Evolutionary conservation across 2,888 invertebrate genomes (phyloP).

Genomic region (Ligdia adustata): DNA sequence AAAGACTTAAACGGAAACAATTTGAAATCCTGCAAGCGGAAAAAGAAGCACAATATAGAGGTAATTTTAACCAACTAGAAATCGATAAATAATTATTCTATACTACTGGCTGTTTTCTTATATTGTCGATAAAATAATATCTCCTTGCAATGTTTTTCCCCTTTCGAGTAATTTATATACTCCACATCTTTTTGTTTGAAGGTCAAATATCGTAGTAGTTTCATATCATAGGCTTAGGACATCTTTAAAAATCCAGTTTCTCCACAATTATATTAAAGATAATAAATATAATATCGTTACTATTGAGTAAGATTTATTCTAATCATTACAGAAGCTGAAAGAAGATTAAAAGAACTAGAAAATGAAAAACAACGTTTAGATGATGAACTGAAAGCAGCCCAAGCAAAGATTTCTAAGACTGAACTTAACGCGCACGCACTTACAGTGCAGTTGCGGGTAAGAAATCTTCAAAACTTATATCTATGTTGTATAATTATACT

Average conservation of each 20-base stretch:
- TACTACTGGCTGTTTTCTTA: too few relatives aligned
- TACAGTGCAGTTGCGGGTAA: slow-evolving; percentile 71
- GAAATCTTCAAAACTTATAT: slow-evolving; percentile 3
- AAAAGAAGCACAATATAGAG: slow-evolving; percentile 88
- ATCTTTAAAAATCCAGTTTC: too few relatives aligned
- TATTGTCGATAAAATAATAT: too few relatives aligned
- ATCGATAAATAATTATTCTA: too few relatives aligned
- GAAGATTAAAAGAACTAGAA: slow-evolving; percentile 87
- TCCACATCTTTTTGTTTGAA: too few relatives aligned
- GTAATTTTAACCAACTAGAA: too few relatives aligned
- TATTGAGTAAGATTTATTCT: not conserved
- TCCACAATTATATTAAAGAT: too few relatives aligned
- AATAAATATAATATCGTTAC: not conserved
- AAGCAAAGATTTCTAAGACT: slow-evolving; percentile 87
- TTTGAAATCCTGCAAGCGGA: slow-evolving; percentile 89
- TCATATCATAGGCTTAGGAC: too few relatives aligned
- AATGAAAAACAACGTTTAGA: slow-evolving; percentile 88
- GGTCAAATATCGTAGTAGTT: too few relatives aligned
- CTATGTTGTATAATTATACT: too few relatives aligned
- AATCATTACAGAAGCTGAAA: slow-evolving; percentile 86
- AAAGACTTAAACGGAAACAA: slow-evolving; percentile 89
- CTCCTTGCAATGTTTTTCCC: too few relatives aligned
- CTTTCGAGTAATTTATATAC: too few relatives aligned
- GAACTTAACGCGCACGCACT: slow-evolving; percentile 82
- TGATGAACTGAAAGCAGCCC: slow-evolving; percentile 87